Evolutionary conservation across 2,797 vertebrate genomes (phyloP).

Genomic region (Tangara arthus): DNA sequence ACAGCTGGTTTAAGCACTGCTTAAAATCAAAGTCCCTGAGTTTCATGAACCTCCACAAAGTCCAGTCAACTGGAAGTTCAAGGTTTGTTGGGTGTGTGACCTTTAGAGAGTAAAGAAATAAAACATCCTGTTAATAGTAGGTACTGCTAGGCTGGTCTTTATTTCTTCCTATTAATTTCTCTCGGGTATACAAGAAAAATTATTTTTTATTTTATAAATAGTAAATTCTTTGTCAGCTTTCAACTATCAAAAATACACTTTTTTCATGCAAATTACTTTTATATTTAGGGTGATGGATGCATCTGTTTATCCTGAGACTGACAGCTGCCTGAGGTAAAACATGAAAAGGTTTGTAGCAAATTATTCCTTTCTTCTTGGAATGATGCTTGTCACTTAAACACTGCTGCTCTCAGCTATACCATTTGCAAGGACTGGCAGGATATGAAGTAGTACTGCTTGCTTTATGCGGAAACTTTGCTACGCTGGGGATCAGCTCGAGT

Average conservation of each 20-base stretch:
- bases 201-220: background rate
- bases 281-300: background rate
- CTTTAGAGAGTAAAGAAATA: background rate
- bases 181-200: background rate
- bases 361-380: background rate
- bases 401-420: background rate
- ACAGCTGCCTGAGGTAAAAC: background rate
- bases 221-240: background rate
- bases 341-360: background rate
- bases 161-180: background rate
- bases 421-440: background rate
- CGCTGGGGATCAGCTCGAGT: background rate
- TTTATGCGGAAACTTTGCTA: slow-evolving; percentile 58
- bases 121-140: background rate
- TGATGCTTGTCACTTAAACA: background rate
- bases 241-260: background rate
- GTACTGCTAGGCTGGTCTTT: background rate
- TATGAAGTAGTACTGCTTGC: background rate
- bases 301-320: background rate
- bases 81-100: background rate
- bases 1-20: background rate
- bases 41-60: background rate
- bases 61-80: background rate
- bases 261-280: background rate
- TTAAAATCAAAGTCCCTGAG: background rate